These are phyloP conservation scores for Bursaphelenchus mucronatus DNA, from an alignment of 1,140 invertebrate genomes.

Conservation along the genomic window DNA sequence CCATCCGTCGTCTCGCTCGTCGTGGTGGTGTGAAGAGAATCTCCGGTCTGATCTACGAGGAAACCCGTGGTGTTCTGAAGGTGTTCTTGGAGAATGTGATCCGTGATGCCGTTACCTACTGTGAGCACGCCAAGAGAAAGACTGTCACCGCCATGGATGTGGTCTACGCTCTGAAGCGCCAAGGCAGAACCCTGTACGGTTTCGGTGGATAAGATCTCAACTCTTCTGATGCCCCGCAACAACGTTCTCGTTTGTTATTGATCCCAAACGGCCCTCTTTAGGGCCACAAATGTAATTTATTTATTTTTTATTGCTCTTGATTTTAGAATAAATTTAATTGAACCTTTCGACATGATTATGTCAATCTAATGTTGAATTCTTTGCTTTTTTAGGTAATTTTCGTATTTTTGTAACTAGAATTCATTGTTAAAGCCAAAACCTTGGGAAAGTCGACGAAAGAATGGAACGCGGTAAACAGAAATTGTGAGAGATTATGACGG, in stretches of 20 bases:
- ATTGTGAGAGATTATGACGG: too few relatives aligned
- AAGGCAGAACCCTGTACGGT: slow-evolving; percentile 70
- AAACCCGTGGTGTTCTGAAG: slow-evolving; percentile 50
- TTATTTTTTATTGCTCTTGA: not conserved
- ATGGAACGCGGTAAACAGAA: too few relatives aligned
- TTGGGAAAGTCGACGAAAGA: too few relatives aligned
- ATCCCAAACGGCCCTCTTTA: slow-evolving; percentile 45
- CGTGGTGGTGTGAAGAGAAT: slow-evolving; percentile 74
- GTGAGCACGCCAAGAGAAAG: slow-evolving; percentile 76
- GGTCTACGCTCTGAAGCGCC: slow-evolving; percentile 77
- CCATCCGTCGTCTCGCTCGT: slow-evolving; percentile 69
- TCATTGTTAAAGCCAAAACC: too few relatives aligned
- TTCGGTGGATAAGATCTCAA: slow-evolving; percentile 65
- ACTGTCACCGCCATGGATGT: slow-evolving; percentile 81
- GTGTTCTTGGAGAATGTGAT: slow-evolving; percentile 76
- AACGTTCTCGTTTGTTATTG: slow-evolving; percentile 15
- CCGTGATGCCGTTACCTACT: slow-evolving; percentile 76
- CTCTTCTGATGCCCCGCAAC: not conserved
- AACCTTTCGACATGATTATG: too few relatives aligned
- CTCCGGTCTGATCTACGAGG: slow-evolving; percentile 72
- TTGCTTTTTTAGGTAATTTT: too few relatives aligned
- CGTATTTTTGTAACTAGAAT: too few relatives aligned
- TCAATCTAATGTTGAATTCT: too few relatives aligned
- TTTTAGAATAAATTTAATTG: too few relatives aligned
- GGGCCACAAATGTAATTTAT: slow-evolving; percentile 27